These are phyloP conservation scores for Diadegma fenestrale DNA, from an alignment of 2,888 invertebrate species.

Conservation along the genomic window DNA sequence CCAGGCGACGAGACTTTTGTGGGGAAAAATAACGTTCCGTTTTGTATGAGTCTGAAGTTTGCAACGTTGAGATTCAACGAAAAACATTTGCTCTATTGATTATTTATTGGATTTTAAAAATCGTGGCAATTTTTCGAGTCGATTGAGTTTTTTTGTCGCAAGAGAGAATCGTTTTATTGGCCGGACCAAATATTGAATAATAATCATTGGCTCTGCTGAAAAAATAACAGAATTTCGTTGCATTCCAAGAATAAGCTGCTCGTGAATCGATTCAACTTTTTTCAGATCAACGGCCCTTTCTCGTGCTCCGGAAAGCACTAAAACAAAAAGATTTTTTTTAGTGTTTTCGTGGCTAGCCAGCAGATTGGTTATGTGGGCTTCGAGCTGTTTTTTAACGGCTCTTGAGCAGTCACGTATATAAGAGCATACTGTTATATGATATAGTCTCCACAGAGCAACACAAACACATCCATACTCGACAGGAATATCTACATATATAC, in stretches of 20 bases:
- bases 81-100: too few relatives aligned
- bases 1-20: not conserved
- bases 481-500: constrained; percentile 13
- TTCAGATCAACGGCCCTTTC: not conserved
- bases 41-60: not conserved
- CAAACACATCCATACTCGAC: not conserved
- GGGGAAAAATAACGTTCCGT: not conserved
- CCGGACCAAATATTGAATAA: too few relatives aligned
- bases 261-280: not conserved
- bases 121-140: too few relatives aligned
- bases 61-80: too few relatives aligned
- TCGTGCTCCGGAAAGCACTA: not conserved
- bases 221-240: too few relatives aligned
- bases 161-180: too few relatives aligned
- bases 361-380: constrained; percentile 55
- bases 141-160: too few relatives aligned
- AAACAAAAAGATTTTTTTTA: constrained; percentile 24
- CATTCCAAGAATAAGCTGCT: too few relatives aligned
- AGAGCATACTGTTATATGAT: constrained; percentile 45
- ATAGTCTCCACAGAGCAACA: not conserved
- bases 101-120: too few relatives aligned
- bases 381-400: constrained; percentile 58
- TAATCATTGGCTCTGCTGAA: too few relatives aligned
- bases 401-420: constrained; percentile 61
- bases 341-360: constrained; percentile 18